phyloP scores from a whole-genome alignment of 2,113 vertebrate species.

The Microcebus lehilahytsara region DNA sequence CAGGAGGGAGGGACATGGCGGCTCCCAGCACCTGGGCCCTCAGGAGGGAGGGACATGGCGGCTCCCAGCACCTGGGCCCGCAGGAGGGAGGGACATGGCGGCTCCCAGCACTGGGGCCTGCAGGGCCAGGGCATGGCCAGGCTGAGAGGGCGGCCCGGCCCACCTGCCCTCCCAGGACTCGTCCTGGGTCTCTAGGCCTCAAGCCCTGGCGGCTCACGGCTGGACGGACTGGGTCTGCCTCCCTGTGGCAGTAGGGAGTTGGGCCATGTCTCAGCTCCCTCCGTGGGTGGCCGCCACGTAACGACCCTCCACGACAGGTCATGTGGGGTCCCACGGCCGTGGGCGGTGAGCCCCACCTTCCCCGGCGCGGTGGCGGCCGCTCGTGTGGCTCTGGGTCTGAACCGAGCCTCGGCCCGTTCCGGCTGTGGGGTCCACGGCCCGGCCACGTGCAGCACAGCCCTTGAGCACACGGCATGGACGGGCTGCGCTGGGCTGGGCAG shows the following conservation, averaged over 20 bases:
- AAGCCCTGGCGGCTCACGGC: neutral
- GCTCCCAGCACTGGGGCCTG: slow-evolving; percentile 56
- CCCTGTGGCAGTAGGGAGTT: neutral
- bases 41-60: too few species aligned
- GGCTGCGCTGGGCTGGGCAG: neutral
- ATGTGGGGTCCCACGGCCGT: neutral
- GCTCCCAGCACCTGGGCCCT: too few species aligned
- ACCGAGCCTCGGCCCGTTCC: neutral
- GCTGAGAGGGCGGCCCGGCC: neutral
- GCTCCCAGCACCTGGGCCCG: too few species aligned
- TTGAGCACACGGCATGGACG: neutral
- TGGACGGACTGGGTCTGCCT: neutral
- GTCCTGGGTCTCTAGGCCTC: fast-evolving
- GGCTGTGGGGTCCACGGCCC: neutral
- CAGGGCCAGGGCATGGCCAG: too few species aligned
- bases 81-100: too few species aligned
- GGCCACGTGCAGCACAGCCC: neutral
- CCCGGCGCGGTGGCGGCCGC: neutral
- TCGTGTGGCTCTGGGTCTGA: neutral
- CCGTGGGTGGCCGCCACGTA: neutral
- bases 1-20: neutral
- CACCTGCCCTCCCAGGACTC: neutral
- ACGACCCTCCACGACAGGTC: neutral
- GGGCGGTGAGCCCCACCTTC: neutral
- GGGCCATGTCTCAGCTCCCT: neutral